Conservation (phyloP, 2,113 vertebrate genomes). For the Protobothrops flavoviridis region DNA sequence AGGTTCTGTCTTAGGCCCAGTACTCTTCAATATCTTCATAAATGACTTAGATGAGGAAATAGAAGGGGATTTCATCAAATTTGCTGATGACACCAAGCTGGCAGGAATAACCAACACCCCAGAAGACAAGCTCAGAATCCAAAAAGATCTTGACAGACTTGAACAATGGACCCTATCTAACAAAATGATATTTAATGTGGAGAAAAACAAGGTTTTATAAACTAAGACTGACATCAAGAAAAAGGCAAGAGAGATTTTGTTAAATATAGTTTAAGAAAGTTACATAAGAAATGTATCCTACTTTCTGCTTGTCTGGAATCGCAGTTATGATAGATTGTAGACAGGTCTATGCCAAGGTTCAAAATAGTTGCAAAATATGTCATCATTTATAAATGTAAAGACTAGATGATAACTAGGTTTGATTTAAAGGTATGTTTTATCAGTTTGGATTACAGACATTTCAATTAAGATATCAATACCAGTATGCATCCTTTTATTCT, state of each 20-base stretch:
- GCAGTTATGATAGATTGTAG: not conserved
- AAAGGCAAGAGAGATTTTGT: not conserved
- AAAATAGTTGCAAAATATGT: not conserved
- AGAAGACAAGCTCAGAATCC: no score
- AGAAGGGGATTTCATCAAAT: no score
- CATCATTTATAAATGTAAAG: not conserved
- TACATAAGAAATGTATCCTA: not conserved
- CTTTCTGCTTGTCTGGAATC: not conserved
- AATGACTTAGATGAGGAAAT: no score
- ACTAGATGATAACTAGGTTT: not conserved
- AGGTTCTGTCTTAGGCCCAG: no score
- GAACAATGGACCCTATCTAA: no score
- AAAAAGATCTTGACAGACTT: no score
- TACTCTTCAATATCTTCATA: no score
- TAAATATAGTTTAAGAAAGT: not conserved
- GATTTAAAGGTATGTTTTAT: not conserved
- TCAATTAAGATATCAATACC: not conserved
- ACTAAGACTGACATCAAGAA: not conserved
- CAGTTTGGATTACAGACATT: not conserved
- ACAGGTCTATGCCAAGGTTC: not conserved
- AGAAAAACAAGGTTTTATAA: no score
- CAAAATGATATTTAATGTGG: no score
- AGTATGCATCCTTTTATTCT: not conserved
- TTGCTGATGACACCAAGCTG: no score
- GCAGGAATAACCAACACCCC: no score